Conservation (phyloP, 2,113 vertebrate species). For the Oenanthe melanoleuca region DNA sequence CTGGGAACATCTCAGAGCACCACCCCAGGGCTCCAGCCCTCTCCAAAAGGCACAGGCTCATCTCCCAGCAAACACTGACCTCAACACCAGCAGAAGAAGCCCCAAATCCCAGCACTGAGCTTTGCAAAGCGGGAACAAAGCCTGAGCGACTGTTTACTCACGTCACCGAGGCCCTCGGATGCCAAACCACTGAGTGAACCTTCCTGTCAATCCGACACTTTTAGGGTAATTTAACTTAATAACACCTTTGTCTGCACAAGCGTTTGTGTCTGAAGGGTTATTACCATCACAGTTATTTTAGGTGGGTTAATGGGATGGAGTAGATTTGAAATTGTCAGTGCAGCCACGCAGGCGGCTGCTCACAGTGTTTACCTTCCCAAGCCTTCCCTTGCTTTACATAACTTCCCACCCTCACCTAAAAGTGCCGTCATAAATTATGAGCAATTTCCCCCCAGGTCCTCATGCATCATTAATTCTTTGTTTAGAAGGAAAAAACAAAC, state of each 20-base stretch:
- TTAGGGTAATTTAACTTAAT: slow-evolving; percentile 84
- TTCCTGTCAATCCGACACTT: slow-evolving; percentile 80
- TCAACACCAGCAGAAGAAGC: slow-evolving; percentile 25
- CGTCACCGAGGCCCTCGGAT: slow-evolving; percentile 55
- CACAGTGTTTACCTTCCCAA: slow-evolving; percentile 73
- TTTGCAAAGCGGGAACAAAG: not conserved
- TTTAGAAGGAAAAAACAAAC: slow-evolving; percentile 57
- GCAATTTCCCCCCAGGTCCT: slow-evolving; percentile 38
- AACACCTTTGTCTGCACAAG: slow-evolving; percentile 77
- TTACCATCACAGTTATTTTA: slow-evolving; percentile 83
- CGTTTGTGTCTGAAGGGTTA: slow-evolving; percentile 78
- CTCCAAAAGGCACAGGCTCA: not conserved
- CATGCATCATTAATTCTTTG: slow-evolving; percentile 73
- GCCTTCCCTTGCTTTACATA: slow-evolving; percentile 56
- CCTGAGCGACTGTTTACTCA: slow-evolving; percentile 62
- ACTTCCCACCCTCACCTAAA: slow-evolving; percentile 58
- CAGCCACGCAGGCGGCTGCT: slow-evolving; percentile 65
- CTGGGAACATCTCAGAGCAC: not conserved
- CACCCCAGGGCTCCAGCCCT: not conserved
- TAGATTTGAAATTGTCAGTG: slow-evolving; percentile 76
- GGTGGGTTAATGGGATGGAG: slow-evolving; percentile 82
- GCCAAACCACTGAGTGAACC: slow-evolving; percentile 77
- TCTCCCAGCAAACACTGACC: not conserved
- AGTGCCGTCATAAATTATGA: slow-evolving; percentile 68
- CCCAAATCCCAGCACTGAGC: not conserved